Percentiles rank a stretch among this genome's conserved stretches.
Evolutionary conservation across 2,113 vertebrate genomes (phyloP).

Genomic region (Hylia prasina): DNA sequence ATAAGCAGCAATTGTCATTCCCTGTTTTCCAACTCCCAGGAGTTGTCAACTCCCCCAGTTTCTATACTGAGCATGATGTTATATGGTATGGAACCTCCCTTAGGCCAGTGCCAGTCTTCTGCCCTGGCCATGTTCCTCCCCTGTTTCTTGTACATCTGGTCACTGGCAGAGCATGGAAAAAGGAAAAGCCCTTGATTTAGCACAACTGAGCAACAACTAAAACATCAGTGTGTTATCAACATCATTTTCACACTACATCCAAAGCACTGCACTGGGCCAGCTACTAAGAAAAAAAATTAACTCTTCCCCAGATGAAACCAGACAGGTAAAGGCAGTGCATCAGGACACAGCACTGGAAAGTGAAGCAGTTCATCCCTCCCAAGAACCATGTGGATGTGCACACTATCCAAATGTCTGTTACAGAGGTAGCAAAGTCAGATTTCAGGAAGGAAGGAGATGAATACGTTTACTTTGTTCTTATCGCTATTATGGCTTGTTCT

Average conservation of each 20-base stretch:
- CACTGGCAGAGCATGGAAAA: neutral
- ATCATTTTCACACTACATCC: neutral
- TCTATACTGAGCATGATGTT: neutral
- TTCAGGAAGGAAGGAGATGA: neutral
- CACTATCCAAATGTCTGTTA: neutral
- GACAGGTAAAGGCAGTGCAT: neutral
- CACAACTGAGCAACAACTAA: neutral
- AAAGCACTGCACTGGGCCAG: neutral
- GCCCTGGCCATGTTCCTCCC: too few species aligned
- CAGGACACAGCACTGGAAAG: neutral
- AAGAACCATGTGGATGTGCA: neutral
- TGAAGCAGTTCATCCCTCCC: neutral
- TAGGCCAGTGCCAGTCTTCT: neutral
- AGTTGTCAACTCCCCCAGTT: neutral
- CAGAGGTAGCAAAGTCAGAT: neutral
- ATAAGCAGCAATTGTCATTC: neutral
- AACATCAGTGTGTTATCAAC: neutral
- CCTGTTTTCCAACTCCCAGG: neutral
- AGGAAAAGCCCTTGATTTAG: neutral
- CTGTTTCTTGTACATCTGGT: neutral
- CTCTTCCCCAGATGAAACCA: neutral
- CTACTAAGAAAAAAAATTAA: neutral
- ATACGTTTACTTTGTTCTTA: neutral
- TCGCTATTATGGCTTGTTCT: neutral
- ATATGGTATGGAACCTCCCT: neutral